Evolutionary conservation across 2,888 invertebrate species (phyloP).

Genomic region (Merodon equestris): DNA sequence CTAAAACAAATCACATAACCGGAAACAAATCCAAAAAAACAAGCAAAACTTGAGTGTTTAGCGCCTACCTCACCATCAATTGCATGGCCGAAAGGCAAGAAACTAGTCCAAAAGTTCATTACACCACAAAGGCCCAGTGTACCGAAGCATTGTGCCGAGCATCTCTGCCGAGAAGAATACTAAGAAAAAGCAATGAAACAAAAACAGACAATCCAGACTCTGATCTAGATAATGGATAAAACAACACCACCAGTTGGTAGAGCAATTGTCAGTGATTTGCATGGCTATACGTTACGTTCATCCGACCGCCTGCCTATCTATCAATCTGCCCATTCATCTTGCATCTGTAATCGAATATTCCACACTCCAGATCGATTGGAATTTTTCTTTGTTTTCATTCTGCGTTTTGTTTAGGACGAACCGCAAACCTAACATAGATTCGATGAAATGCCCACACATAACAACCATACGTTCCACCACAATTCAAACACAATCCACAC

Average conservation of each 20-base stretch:
- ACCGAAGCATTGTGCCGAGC: no score
- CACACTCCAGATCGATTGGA: slow-evolving; percentile 32
- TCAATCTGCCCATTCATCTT: neutral
- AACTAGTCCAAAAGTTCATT: slow-evolving; percentile 46
- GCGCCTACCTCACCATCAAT: no score
- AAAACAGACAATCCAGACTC: slow-evolving; percentile 2
- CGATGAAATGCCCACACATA: no score
- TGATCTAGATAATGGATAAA: slow-evolving; percentile 47
- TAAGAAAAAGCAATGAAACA: neutral
- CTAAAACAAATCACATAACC: no score
- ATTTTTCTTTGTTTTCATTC: slow-evolving; percentile 14
- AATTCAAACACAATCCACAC: no score
- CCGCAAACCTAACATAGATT: no score
- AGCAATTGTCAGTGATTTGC: neutral
- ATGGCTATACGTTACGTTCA: neutral
- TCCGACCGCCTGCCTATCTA: no score
- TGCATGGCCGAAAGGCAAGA: neutral
- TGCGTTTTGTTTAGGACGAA: neutral
- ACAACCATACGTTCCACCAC: no score
- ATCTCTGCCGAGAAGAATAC: no score
- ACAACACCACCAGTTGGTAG: slow-evolving; percentile 13
- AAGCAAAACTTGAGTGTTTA: no score
- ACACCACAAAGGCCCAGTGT: slow-evolving; percentile 39
- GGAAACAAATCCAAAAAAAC: no score
- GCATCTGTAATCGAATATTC: slow-evolving; percentile 50